Evolutionary conservation across 2,888 invertebrate species (phyloP).

Genomic region (Zeuzera pyrina): DNA sequence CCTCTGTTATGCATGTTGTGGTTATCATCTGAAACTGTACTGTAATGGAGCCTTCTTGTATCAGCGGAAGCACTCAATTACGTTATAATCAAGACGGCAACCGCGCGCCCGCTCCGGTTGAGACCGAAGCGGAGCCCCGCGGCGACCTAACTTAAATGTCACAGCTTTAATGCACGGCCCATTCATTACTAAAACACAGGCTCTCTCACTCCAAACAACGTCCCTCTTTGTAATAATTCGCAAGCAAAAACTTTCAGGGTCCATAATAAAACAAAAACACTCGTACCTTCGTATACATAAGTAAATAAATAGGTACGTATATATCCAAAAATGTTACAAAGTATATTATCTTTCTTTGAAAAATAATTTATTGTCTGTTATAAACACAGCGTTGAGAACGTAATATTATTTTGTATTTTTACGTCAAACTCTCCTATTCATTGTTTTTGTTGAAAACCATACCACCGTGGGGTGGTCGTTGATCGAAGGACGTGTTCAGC

Average conservation of each 20-base stretch:
- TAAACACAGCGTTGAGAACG: too few relatives aligned
- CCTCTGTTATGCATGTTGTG: too few relatives aligned
- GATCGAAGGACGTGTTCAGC: constrained; percentile 22
- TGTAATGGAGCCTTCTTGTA: constrained; percentile 35
- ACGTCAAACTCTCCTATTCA: not conserved
- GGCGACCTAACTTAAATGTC: constrained; percentile 26
- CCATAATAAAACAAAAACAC: constrained; percentile 23
- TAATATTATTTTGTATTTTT: constrained; percentile 2
- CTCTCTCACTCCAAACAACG: constrained; percentile 18
- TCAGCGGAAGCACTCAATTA: constrained; percentile 58
- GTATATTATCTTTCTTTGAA: not conserved
- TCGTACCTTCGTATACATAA: constrained; percentile 1
- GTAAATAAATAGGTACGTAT: not conserved
- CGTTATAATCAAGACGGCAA: constrained; percentile 41
- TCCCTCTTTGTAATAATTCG: constrained; percentile 21
- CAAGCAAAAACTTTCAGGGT: constrained; percentile 23
- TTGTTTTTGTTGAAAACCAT: constrained; percentile 19
- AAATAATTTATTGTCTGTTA: too few relatives aligned
- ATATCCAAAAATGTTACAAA: not conserved
- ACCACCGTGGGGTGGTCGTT: constrained; percentile 18
- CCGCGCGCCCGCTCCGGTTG: not conserved
- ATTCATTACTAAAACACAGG: constrained; percentile 38
- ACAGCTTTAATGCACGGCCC: constrained; percentile 30
- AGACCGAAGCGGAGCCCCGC: constrained; percentile 1
- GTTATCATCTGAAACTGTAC: constrained; percentile 16